These are phyloP conservation scores for Holcopasites calliopsidis DNA, from an alignment of 1,140 invertebrate genomes.

Conservation along the genomic window DNA sequence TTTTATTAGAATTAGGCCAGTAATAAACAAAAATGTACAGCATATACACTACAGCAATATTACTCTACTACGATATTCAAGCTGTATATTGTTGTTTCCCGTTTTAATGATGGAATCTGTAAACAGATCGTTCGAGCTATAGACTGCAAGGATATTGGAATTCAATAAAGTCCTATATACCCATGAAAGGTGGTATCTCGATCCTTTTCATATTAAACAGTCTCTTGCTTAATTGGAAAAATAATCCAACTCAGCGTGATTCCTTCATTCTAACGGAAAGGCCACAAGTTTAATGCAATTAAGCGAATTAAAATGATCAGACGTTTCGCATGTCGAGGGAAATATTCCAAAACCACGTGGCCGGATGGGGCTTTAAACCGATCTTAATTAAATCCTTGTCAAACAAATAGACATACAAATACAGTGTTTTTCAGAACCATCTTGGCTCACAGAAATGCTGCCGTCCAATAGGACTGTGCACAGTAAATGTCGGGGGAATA, in stretches of 20 bases:
- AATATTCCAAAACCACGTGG: conserved; percentile 40
- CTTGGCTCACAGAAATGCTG: no score
- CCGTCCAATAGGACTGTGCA: no score
- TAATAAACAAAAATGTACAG: no score
- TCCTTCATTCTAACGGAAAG: conserved; percentile 16
- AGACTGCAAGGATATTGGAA: conserved; percentile 32
- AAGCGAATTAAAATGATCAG: conserved; percentile 12
- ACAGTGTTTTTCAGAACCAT: no score
- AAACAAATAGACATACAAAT: no score
- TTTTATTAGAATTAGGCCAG: no score
- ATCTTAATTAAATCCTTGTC: conserved; percentile 25
- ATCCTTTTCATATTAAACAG: conserved; percentile 51
- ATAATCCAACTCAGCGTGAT: conserved; percentile 51
- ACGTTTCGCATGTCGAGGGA: conserved; percentile 4
- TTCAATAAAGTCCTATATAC: conserved; percentile 30
- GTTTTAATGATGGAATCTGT: background rate
- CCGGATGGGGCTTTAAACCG: conserved; percentile 35
- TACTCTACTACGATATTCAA: no score
- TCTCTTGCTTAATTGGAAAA: conserved; percentile 51
- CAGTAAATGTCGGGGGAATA: no score
- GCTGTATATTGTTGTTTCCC: no score
- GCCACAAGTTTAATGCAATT: conserved; percentile 11
- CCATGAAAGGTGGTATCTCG: background rate
- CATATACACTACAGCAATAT: no score
- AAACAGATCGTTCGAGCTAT: conserved; percentile 32